Evolutionary conservation across 2,113 vertebrate species (phyloP).

Genomic region (Numida meleagris): DNA sequence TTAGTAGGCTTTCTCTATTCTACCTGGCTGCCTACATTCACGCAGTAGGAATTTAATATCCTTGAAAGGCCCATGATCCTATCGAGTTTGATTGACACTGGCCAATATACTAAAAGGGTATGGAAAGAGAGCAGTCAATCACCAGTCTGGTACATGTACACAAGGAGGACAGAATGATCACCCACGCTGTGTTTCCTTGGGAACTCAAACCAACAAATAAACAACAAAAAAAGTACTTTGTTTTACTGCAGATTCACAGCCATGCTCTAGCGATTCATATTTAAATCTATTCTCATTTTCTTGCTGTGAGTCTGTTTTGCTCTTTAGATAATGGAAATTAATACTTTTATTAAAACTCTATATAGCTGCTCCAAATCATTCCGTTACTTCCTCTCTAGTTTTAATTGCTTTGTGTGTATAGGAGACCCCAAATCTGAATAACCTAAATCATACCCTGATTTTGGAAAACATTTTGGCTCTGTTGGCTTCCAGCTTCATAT

Average conservation of each 20-base stretch:
- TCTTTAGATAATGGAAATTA: neutral
- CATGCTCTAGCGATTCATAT: neutral
- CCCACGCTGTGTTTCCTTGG: neutral
- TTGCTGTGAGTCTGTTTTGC: neutral
- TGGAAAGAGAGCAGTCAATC: neutral
- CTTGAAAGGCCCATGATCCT: neutral
- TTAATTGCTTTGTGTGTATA: neutral
- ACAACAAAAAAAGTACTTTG: neutral
- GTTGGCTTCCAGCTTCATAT: neutral
- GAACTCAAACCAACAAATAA: neutral
- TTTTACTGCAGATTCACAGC: neutral
- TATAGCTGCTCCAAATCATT: neutral
- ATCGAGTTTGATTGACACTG: neutral
- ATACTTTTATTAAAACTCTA: neutral
- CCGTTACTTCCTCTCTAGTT: neutral
- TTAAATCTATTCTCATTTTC: conserved; percentile 3
- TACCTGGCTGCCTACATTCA: neutral
- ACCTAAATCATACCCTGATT: conserved; percentile 6
- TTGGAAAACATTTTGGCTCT: conserved; percentile 33
- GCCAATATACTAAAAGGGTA: neutral
- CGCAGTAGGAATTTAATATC: neutral
- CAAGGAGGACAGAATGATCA: neutral
- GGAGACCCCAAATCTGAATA: neutral
- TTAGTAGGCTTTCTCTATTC: neutral
- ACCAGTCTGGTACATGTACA: neutral